These are phyloP conservation scores for Protaetia brevitarsis DNA, from an alignment of 1,140 invertebrate genomes.

Conservation along the genomic window DNA sequence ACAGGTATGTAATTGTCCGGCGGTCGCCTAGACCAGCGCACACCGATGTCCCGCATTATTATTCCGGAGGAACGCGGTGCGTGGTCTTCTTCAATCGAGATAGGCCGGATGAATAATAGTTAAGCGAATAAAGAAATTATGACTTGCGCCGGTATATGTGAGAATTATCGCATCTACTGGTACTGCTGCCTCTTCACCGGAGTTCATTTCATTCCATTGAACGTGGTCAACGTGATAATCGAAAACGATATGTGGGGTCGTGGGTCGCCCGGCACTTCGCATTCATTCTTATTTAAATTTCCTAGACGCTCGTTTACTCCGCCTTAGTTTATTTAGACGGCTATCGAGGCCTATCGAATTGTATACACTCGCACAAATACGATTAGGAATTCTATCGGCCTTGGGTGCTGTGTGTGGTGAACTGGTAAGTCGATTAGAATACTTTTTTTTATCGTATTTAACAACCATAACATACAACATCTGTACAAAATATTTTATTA, in stretches of 20 bases:
- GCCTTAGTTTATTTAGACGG: constrained; percentile 6
- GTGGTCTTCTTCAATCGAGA: background rate
- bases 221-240: constrained; percentile 10
- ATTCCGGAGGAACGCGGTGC: background rate
- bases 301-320: background rate
- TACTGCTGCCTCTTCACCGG: background rate
- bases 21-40: background rate
- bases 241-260: constrained; percentile 13
- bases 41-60: background rate
- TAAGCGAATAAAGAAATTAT: constrained; percentile 15
- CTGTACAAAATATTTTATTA: too few species aligned
- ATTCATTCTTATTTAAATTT: constrained; percentile 18
- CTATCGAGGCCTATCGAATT: constrained; percentile 3
- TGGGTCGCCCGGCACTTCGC: constrained; percentile 13
- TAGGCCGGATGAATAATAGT: constrained; percentile 2
- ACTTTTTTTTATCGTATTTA: background rate
- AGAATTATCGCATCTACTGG: background rate
- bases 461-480: too few species aligned
- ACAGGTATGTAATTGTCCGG: background rate
- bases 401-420: background rate
- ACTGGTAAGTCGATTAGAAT: background rate
- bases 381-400: background rate
- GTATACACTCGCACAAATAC: background rate
- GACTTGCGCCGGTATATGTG: background rate
- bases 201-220: constrained; percentile 3